Percentiles rank a stretch among this genome's conserved stretches.
Conservation (phyloP, 2,797 vertebrate species). For the Chanos chanos region DNA sequence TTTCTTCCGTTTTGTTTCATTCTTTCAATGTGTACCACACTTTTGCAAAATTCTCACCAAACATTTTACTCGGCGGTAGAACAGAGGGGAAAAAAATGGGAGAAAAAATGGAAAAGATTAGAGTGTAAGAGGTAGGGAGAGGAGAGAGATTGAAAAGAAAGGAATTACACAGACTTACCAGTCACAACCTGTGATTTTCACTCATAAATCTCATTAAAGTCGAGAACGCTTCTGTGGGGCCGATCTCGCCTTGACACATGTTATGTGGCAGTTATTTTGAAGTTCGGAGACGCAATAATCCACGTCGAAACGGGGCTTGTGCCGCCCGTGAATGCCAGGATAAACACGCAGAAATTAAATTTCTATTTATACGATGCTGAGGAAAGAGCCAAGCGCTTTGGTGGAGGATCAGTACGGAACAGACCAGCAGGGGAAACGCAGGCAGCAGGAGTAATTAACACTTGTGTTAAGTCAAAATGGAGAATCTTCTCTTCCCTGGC, state of each 20-base stretch:
- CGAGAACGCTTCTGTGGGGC: conserved; percentile 50
- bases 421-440: conserved; percentile 45
- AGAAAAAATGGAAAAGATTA: no score
- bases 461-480: conserved; percentile 44
- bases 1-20: no score
- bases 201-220: conserved; percentile 50
- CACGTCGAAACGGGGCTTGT: conserved; percentile 63
- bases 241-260: conserved; percentile 64
- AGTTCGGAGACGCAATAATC: conserved; percentile 74
- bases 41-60: no score
- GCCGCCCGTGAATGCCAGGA: conserved; percentile 72
- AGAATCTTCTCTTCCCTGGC: conserved; percentile 48
- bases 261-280: conserved; percentile 66
- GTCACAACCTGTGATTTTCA: conserved; percentile 41
- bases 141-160: conserved; percentile 16
- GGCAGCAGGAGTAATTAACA: conserved; percentile 49
- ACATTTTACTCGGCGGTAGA: no score
- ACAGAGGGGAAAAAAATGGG: no score
- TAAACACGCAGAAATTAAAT: conserved; percentile 81
- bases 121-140: no score
- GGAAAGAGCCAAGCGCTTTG: conserved; percentile 65
- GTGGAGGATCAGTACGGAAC: conserved; percentile 62
- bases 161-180: conserved; percentile 24
- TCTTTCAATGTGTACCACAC: no score
- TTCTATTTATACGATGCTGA: conserved; percentile 79